These are phyloP conservation scores for Oceanites oceanicus DNA, from an alignment of 2,113 vertebrate genomes.

Conservation along the genomic window DNA sequence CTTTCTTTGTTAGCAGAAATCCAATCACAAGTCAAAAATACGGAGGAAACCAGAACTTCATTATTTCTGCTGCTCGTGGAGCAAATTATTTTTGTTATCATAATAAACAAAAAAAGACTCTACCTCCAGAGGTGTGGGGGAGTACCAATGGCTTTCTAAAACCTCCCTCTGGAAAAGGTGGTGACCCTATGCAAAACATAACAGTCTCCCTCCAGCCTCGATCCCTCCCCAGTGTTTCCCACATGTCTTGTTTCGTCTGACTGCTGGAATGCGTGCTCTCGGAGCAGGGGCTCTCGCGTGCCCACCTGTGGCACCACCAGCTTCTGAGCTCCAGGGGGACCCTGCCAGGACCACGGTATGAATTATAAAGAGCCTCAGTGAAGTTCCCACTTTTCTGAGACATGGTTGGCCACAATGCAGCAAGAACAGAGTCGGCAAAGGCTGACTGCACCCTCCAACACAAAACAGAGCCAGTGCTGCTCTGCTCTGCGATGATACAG, in stretches of 20 bases:
- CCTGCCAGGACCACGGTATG: background rate
- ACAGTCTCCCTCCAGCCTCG: background rate
- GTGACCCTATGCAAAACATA: background rate
- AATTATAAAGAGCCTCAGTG: background rate
- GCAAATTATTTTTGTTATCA: background rate
- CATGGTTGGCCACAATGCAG: background rate
- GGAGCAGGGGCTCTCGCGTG: background rate
- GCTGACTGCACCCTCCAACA: background rate
- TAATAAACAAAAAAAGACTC: background rate
- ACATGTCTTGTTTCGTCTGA: background rate
- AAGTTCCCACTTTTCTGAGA: background rate
- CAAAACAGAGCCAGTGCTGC: background rate
- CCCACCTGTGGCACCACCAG: background rate
- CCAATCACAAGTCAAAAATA: background rate
- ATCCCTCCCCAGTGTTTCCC: background rate
- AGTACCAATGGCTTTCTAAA: background rate
- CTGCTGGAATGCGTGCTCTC: accelerated
- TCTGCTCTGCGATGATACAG: background rate
- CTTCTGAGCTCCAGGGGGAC: background rate
- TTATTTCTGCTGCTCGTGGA: background rate
- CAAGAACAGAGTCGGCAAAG: background rate
- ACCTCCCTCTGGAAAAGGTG: background rate
- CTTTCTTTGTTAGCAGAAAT: background rate
- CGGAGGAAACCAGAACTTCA: background rate
- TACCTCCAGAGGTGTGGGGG: background rate